Conservation (phyloP, 2,888 invertebrate genomes). For the Stenoptilia bipunctidactyla region DNA sequence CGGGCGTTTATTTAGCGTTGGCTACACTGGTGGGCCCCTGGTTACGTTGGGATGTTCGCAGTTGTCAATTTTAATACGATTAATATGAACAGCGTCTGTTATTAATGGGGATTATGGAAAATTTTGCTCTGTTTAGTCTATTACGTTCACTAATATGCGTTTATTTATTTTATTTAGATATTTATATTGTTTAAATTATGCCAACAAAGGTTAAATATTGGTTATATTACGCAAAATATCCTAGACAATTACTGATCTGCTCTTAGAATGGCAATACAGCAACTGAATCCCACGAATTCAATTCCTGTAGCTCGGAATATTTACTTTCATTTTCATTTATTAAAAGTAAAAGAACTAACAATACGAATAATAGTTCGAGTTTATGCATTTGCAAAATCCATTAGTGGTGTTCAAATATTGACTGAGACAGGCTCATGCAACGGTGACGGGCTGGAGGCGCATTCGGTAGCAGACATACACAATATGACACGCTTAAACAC, state of each 20-base stretch:
- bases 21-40: conserved; percentile 36
- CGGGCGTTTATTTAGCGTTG: conserved; percentile 54
- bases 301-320: no score
- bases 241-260: no score
- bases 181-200: no score
- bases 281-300: no score
- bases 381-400: conserved; percentile 23
- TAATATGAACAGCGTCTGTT: conserved; percentile 20
- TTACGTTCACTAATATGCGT: conserved; percentile 5
- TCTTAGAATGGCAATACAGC: no score
- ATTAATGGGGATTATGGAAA: conserved; percentile 12
- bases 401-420: conserved; percentile 37
- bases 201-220: no score
- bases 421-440: neutral
- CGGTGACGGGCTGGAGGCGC: neutral
- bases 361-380: no score
- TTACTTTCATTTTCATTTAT: no score
- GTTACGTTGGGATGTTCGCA: conserved; percentile 18
- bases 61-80: conserved; percentile 31
- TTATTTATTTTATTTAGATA: no score
- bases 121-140: conserved; percentile 1
- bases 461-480: neutral
- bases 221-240: no score
- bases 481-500: neutral
- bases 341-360: no score